A percentile compares a stretch with the other conserved stretches of the same genome.
Conservation (phyloP, 2,797 vertebrate species). For the Erpetoichthys calabaricus region DNA sequence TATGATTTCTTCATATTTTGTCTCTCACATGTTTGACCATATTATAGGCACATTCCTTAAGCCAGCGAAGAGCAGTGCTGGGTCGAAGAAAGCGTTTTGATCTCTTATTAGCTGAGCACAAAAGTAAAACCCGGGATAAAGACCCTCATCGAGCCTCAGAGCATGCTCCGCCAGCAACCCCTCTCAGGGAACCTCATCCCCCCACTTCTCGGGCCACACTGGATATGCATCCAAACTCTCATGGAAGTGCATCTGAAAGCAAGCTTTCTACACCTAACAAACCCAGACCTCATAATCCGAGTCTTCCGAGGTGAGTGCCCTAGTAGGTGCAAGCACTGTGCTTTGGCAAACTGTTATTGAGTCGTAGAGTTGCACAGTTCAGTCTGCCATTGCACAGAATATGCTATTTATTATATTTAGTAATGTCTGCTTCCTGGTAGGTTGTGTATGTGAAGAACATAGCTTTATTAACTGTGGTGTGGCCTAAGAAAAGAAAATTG, state of each 20-base stretch:
- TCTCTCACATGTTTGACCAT: too few species aligned
- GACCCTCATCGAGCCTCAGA: constrained; percentile 74
- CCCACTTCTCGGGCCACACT: constrained; percentile 64
- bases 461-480: neutral
- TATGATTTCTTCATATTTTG: too few species aligned
- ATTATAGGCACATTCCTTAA: constrained; percentile 96
- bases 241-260: constrained; percentile 66
- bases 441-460: neutral
- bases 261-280: constrained; percentile 80
- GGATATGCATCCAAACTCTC: constrained; percentile 69
- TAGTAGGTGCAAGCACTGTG: too few species aligned
- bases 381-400: neutral
- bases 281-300: constrained; percentile 83
- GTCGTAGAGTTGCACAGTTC: neutral
- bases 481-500: too few species aligned
- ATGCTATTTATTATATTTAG: neutral
- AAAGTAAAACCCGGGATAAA: constrained; percentile 90
- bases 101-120: constrained; percentile 91
- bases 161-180: constrained; percentile 75
- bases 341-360: neutral
- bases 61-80: constrained; percentile 92
- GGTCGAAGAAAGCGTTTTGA: constrained; percentile 96
- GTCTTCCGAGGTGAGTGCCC: constrained; percentile 83
- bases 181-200: constrained; percentile 96
- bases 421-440: neutral